A percentile compares a stretch with the other conserved stretches of the same genome.
These are phyloP conservation scores for Tipula confusa DNA, from an alignment of 2,888 invertebrate species.

Conservation along the genomic window DNA sequence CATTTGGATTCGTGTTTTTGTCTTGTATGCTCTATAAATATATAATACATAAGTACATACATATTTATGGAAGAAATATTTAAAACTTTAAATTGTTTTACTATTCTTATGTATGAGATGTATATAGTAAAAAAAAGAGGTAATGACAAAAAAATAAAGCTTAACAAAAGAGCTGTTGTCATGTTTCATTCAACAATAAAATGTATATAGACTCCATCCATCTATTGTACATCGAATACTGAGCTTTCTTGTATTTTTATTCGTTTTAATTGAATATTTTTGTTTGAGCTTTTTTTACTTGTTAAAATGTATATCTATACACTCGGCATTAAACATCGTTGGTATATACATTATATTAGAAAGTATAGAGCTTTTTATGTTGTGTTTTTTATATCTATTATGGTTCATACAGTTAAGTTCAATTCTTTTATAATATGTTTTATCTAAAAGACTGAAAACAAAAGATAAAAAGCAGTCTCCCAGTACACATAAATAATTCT, in stretches of 20 bases:
- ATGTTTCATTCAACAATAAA: background rate
- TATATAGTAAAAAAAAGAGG: background rate
- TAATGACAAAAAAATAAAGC: background rate
- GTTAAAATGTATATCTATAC: background rate
- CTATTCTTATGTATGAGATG: background rate
- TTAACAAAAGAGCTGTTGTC: background rate
- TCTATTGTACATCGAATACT: background rate
- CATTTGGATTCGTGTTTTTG: background rate
- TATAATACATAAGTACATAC: background rate
- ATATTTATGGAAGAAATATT: background rate
- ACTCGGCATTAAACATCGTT: background rate
- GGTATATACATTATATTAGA: background rate
- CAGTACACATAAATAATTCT: background rate
- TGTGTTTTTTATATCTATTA: background rate
- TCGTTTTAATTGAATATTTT: slow-evolving; percentile 9
- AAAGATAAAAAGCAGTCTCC: background rate
- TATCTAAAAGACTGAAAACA: background rate
- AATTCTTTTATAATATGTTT: background rate
- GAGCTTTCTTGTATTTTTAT: background rate
- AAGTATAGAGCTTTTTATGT: background rate
- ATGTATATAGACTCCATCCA: background rate
- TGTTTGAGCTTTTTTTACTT: background rate
- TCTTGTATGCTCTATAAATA: background rate
- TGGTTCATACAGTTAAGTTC: background rate
- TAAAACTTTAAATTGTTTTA: background rate